A percentile compares a stretch with the other conserved stretches of the same genome.
Evolutionary conservation across 2,888 invertebrate genomes (phyloP).

Genomic region (Ennomos fuscantarius): DNA sequence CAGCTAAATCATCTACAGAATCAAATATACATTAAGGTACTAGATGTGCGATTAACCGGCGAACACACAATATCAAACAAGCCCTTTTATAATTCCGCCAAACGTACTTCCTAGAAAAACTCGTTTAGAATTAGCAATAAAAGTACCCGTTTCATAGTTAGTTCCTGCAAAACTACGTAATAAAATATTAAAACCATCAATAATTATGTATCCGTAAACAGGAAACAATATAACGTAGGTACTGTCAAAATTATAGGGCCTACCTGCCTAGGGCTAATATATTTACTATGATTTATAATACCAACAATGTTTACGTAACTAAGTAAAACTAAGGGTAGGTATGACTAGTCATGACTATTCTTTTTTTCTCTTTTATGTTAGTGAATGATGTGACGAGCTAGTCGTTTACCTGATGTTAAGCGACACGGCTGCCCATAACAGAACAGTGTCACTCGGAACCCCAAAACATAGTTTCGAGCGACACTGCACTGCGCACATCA

Average conservation of each 20-base stretch:
- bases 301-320: no score
- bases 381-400: no score
- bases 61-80: background rate
- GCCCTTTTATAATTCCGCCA: slow-evolving; percentile 4
- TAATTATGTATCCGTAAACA: slow-evolving; percentile 16
- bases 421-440: no score
- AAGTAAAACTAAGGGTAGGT: no score
- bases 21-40: background rate
- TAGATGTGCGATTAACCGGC: background rate
- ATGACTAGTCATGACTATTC: no score
- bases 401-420: no score
- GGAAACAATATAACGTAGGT: slow-evolving; percentile 15
- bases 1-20: background rate
- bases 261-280: background rate
- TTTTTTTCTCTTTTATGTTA: no score
- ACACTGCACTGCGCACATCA: no score
- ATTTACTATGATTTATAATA: slow-evolving; percentile 9
- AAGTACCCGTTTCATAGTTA: slow-evolving; percentile 15
- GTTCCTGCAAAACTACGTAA: slow-evolving; percentile 24
- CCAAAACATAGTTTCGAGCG: no score
- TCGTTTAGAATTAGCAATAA: slow-evolving; percentile 26
- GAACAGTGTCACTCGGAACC: no score
- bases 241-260: slow-evolving; percentile 20
- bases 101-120: slow-evolving; percentile 20
- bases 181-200: slow-evolving; percentile 14